A percentile compares a stretch with the other conserved stretches of the same genome.
Conservation (phyloP, 1,140 invertebrate species). For the Epicauta chinensis region DNA sequence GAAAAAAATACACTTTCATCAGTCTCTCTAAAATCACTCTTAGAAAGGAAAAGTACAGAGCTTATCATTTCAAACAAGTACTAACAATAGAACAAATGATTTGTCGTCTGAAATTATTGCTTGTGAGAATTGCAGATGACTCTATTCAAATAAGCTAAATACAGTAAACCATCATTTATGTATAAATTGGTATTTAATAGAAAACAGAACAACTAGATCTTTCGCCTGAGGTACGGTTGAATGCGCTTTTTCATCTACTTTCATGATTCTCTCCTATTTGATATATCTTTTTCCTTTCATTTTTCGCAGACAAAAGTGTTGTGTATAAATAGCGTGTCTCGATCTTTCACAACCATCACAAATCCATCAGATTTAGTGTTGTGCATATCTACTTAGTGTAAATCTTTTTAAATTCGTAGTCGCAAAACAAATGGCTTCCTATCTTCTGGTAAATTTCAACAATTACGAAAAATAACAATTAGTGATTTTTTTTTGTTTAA, state of each 20-base stretch:
- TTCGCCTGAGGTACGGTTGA: conserved; percentile 19
- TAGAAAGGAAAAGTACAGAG: too few species aligned
- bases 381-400: conserved; percentile 23
- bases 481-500: background rate
- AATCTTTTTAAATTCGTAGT: conserved; percentile 18
- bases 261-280: conserved; percentile 24
- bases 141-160: too few species aligned
- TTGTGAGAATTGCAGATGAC: too few species aligned
- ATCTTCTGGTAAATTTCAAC: conserved; percentile 29
- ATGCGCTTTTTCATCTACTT: conserved; percentile 36
- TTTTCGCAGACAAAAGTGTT: conserved; percentile 24
- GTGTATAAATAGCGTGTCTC: conserved; percentile 33
- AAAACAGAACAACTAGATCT: background rate
- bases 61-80: too few species aligned
- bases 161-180: too few species aligned
- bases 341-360: conserved; percentile 21
- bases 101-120: too few species aligned
- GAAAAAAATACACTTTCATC: too few species aligned
- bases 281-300: conserved; percentile 33
- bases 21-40: too few species aligned
- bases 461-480: too few species aligned
- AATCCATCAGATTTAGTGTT: conserved; percentile 29
- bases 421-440: conserved; percentile 28
- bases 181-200: too few species aligned
- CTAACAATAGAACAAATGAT: too few species aligned